These are phyloP conservation scores for Naso thynnoides DNA, from an alignment of 2,797 vertebrate species.

Conservation along the genomic window DNA sequence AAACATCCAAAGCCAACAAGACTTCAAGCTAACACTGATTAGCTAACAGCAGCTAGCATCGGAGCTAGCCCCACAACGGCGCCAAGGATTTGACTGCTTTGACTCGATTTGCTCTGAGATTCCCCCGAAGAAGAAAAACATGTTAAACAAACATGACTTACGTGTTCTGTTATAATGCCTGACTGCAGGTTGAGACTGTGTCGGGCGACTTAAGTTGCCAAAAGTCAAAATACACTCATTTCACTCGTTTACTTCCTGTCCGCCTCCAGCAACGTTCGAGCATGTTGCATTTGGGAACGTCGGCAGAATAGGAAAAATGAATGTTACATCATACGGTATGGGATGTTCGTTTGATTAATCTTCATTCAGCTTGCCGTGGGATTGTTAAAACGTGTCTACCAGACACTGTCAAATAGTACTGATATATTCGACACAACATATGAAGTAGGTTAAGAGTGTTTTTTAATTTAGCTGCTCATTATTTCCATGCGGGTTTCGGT, in stretches of 20 bases:
- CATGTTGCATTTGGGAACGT: neutral
- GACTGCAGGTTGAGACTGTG: no score
- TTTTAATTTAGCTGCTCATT: fast-evolving
- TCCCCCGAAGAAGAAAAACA: neutral
- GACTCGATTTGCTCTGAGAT: neutral
- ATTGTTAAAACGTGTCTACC: fast-evolving
- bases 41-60: conserved; percentile 41
- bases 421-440: fast-evolving
- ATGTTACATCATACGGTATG: fast-evolving
- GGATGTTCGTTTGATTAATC: fast-evolving
- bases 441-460: neutral
- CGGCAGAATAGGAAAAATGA: fast-evolving
- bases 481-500: fast-evolving
- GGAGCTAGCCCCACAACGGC: neutral
- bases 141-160: neutral
- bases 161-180: neutral
- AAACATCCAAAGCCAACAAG: neutral
- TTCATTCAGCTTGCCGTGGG: fast-evolving
- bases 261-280: fast-evolving
- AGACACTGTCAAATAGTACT: fast-evolving
- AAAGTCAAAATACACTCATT: conserved; percentile 6
- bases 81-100: neutral
- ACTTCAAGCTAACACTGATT: neutral
- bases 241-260: neutral
- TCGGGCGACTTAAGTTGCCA: neutral